Conservation (phyloP, 2,797 vertebrate species). For the Schizothorax lantsangensis region DNA sequence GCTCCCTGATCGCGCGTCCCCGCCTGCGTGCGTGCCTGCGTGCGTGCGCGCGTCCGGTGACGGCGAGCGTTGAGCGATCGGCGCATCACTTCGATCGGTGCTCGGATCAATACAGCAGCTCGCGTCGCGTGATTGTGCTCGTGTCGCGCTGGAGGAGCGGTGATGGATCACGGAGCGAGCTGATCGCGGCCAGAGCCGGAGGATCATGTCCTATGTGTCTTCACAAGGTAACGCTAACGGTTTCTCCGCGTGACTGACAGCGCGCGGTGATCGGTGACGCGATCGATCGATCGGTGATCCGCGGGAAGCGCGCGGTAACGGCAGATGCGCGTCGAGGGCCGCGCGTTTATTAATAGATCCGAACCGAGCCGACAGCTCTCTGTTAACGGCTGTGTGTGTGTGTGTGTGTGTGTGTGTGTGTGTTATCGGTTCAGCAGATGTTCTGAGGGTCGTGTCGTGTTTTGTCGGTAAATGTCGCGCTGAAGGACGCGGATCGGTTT, state of each 20-base stretch:
- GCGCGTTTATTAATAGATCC: slow-evolving; percentile 49
- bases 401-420: too few relatives aligned
- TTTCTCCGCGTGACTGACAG: neutral
- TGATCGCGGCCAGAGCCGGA: slow-evolving; percentile 59
- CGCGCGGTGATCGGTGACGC: neutral
- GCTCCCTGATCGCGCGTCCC: neutral
- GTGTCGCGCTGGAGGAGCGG: slow-evolving; percentile 41
- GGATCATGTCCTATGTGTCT: slow-evolving; percentile 67
- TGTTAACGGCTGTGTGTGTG: neutral
- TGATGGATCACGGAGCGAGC: slow-evolving; percentile 44
- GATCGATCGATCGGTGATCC: neutral
- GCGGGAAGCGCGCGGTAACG: neutral
- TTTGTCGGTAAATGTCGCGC: too few relatives aligned
- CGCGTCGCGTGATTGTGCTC: neutral
- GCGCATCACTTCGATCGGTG: slow-evolving; percentile 26
- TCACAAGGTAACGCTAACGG: slow-evolving; percentile 59
- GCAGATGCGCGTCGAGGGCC: slow-evolving; percentile 40
- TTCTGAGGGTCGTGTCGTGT: too few relatives aligned
- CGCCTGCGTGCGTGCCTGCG: slow-evolving; percentile 19
- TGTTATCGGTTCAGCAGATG: too few relatives aligned
- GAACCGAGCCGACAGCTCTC: slow-evolving; percentile 30
- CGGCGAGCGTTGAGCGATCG: slow-evolving; percentile 1
- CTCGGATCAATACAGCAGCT: slow-evolving; percentile 10
- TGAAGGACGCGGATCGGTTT: too few relatives aligned
- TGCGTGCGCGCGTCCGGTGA: slow-evolving; percentile 30